Evolutionary conservation across 2,888 invertebrate species (phyloP), one percentile per base, ranked within the genome.

Genomic region (Anoplius nigerrimus): DNA sequence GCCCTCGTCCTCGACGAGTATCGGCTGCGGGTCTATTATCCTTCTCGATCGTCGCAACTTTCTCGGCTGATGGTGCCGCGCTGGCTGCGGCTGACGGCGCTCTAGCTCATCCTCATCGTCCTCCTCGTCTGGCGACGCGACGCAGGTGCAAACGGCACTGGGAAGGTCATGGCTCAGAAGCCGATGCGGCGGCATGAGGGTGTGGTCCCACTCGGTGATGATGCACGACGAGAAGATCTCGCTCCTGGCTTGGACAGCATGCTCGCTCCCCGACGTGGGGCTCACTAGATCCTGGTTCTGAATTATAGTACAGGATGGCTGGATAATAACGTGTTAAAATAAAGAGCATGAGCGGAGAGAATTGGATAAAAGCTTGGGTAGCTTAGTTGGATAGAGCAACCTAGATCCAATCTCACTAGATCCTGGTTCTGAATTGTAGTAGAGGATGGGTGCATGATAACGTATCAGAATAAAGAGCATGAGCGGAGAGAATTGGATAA

Each of bases 171-270:
- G 90, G 81, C 85, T 91, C 83, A 87, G 86, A 89, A 92, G 83
- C 83, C 93, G 92, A 92, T 93, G 93, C 82, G 93, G 93, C 90
- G 94, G 94, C 94, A 94, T 94, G 91, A 92, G 91, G 78, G 91
- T 91, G 75, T 88, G 87, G 78, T 89, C 88, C 86, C 88, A 88
- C 78, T 87, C 87, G 62, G 86, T 86, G 79, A 88, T 87, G 72
- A 87, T 84, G 73, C 86, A 87, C 72, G 85, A 86, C 58, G 87
- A 90, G 82, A 89, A 84, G 80, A 84, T 87, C 71, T 86, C 86
- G 72, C 63, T 80, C 56, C 82, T 81, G 15, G 72, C 70, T 66
- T 75, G 74, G 69, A 78, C 78, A 63, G 76, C 87, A 86, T 87
- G 83, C 81, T 86, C 84, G 72, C 82, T 82, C 70, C 80, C 81